Conservation (phyloP, 1,140 invertebrate genomes). For the Cotesia vestalis region DNA sequence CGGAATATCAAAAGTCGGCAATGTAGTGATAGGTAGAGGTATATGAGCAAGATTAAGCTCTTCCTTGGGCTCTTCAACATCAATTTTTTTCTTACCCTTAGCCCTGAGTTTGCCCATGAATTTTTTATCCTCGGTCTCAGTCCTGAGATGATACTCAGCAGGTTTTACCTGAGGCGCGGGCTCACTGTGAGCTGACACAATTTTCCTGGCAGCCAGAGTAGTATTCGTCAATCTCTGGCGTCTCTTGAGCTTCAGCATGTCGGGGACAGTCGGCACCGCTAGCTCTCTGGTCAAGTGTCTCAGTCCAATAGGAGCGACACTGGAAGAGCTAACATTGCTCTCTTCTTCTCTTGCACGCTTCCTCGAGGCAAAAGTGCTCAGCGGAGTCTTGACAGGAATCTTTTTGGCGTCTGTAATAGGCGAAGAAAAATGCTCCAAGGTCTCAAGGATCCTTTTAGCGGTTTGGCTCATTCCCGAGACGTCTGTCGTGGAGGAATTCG, state of each 20-base stretch:
- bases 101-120: slow-evolving; percentile 46
- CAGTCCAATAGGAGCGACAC: slow-evolving; percentile 50
- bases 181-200: slow-evolving; percentile 63
- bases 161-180: slow-evolving; percentile 33
- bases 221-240: slow-evolving; percentile 69
- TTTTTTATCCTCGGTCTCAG: slow-evolving; percentile 47
- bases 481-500: slow-evolving; percentile 51
- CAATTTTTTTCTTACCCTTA: slow-evolving; percentile 51
- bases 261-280: slow-evolving; percentile 68
- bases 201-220: slow-evolving; percentile 71
- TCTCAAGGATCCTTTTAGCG: slow-evolving; percentile 74
- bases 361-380: slow-evolving; percentile 23
- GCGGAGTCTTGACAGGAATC: slow-evolving; percentile 67
- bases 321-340: slow-evolving; percentile 44
- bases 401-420: slow-evolving; percentile 77
- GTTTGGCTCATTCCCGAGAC: slow-evolving; percentile 68
- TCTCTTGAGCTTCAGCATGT: slow-evolving; percentile 71
- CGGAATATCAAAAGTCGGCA: slow-evolving; percentile 70
- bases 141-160: slow-evolving; percentile 56
- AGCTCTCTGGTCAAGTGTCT: slow-evolving; percentile 65
- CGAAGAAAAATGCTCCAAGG: slow-evolving; percentile 78
- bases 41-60: slow-evolving; percentile 70
- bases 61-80: slow-evolving; percentile 60
- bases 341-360: slow-evolving; percentile 41
- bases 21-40: slow-evolving; percentile 70